Base-by-base conservation (phyloP, 2,797 vertebrate species). In the Pseudotriccus pelzelni region DNA sequence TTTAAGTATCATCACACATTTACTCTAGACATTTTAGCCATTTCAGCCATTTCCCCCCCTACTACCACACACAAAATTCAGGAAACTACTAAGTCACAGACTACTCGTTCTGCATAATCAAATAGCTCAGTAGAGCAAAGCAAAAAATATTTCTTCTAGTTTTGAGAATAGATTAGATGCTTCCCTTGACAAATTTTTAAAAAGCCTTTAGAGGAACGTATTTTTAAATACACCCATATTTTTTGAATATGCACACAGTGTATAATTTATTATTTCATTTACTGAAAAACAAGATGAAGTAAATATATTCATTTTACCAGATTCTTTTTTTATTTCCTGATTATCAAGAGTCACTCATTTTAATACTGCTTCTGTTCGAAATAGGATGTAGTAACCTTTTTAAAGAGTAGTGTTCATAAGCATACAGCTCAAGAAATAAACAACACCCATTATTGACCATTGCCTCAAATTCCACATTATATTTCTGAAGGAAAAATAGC, bases 1-100 rank as follows among this genome's bases (percentile, higher is more conserved):
- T 68, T 56, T 70, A 75, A 77, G 20, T 6, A 58, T 23, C 7
- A 69, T 34, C 32, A 55, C 6, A 39, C 10, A 30, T 34, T 70
- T 72, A 41, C 9, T 77, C 9, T 8, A 68, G 12, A n/a, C 3
- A 2, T 39, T 74, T 87, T 55, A 59, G 32, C 14, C 16, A 24
- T 50, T 73, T 11, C n/a, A n/a, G n/a, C n/a, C n/a, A n/a, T n/a
- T n/a, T 36, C 0, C 2, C 6, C 5, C 12, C 4, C 25, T 1
- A 34, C 9, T 22, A 70, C 10, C 11, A 43, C 2, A 5, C 14
- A 77, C 7, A 67, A 74, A 64, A 47, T 41, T 67, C 37, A 80
- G 47, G 24, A n/a, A 79, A n/a, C 12, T 27, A 41, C 21, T n/a
- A 20, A 16, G 7, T 36, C 56, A 66, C 4, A 59, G 39, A 25